Conservation (phyloP, 2,797 vertebrate species). For the Takifugu ocellatus region DNA sequence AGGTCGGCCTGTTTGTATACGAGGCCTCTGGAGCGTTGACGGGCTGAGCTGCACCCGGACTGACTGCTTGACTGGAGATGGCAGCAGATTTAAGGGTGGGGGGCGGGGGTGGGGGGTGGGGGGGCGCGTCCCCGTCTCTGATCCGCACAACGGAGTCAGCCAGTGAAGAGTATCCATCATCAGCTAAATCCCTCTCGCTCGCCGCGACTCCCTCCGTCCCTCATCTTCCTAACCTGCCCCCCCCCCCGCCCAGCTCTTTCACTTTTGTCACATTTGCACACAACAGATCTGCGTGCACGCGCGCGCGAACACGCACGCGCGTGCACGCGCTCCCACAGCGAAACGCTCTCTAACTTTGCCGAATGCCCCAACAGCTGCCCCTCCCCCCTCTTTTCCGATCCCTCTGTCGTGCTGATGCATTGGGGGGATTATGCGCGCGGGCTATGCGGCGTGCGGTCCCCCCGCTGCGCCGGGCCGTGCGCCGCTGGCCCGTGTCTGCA, state of each 20-base stretch:
- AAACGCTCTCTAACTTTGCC: conserved; percentile 64
- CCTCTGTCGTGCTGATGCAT: conserved; percentile 57
- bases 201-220: conserved; percentile 18
- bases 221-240: not conserved
- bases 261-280: not conserved
- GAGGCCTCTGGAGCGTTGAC: conserved; percentile 25
- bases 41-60: conserved; percentile 9
- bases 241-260: not conserved
- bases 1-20: not conserved
- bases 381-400: conserved; percentile 10
- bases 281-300: not conserved
- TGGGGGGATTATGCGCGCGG: conserved; percentile 62
- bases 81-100: conserved; percentile 50
- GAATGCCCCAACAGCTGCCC: conserved; percentile 39
- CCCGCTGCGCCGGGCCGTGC: conserved; percentile 33
- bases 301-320: conserved; percentile 17
- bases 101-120: conserved; percentile 44
- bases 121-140: conserved; percentile 46
- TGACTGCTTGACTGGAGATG: conserved; percentile 38
- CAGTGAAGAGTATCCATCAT: conserved; percentile 63
- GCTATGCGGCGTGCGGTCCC: conserved; percentile 38
- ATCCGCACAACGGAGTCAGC: conserved; percentile 64
- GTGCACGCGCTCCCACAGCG: conserved; percentile 30
- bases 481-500: conserved; percentile 59
- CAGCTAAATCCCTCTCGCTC: conserved; percentile 61